Base-by-base conservation (phyloP, 2,113 vertebrate genomes). In the Myanophis thanlyinensis region DNA sequence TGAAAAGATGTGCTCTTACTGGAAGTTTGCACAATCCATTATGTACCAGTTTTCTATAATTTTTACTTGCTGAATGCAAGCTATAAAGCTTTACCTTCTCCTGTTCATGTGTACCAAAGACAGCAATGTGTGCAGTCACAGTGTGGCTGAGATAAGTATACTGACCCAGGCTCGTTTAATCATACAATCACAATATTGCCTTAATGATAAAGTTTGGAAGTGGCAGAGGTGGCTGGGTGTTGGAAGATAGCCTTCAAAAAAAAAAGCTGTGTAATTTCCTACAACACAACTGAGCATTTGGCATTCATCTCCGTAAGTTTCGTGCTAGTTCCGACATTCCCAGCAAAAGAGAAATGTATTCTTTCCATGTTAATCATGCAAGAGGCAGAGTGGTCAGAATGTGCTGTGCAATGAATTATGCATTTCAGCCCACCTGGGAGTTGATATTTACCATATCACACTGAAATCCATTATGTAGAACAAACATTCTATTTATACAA, bases 401-500 rank as follows among this genome's bases (percentile, higher is more conserved):
- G 88, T 0, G 88, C 80, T 90, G 25, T 84, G 46, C 80, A 86
- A 90, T 93, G 92, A 93, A 93, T 93, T 93, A 93, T 93, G 80
- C 88, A 93, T 93, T 90, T 93, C n/a, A 62, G 92, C 47, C 88
- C 80, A 93, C 80, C 88, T 46, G 92, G 92, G 92, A 93, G 88
- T 90, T 46, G 92, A 93, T 93, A 93, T 93, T 93, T 93, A 92
- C 92, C 88, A 93, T 93, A 93, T 93, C 92, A 93, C 80, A 93
- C 88, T 47, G 52, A 93, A 93, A 93, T 90, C 92, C 92, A 90
- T 93, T 93, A 93, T 90, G 92, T 93, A 93, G 92, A 93, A 93
- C 88, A 93, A 93, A 93, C 88, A 93, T 90, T 90, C 80, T 90
- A 93, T 93, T 93, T 93, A 92, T 92, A 89, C 80, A 93, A 93